A percentile compares a stretch with the other conserved stretches of the same genome.
Evolutionary conservation across 2,113 vertebrate genomes (phyloP).

Genomic region (Podocnemis expansa): DNA sequence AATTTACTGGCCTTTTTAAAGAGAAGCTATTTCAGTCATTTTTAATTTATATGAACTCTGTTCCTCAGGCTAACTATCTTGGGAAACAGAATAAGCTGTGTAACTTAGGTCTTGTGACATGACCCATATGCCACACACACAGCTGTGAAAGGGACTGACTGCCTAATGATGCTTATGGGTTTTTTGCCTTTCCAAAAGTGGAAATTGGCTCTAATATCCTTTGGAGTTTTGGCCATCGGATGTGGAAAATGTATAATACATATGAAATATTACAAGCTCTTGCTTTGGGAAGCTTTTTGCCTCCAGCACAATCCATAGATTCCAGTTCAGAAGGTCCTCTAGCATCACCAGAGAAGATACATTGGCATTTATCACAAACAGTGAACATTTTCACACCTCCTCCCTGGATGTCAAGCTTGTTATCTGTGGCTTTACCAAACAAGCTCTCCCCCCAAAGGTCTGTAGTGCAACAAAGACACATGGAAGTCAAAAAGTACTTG

Average conservation of each 20-base stretch:
- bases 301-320: neutral
- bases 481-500: neutral
- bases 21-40: neutral
- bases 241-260: neutral
- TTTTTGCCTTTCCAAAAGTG: neutral
- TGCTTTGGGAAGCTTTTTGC: neutral
- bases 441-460: neutral
- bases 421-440: accelerated
- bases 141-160: neutral
- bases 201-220: neutral
- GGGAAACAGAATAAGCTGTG: neutral
- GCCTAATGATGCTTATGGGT: neutral
- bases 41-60: neutral
- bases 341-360: neutral
- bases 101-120: neutral
- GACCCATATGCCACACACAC: neutral
- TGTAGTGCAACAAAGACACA: neutral
- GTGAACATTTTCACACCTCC: neutral
- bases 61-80: neutral
- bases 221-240: neutral
- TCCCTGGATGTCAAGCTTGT: neutral
- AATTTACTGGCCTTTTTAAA: neutral
- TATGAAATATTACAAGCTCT: neutral
- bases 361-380: neutral
- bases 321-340: neutral